Evolutionary conservation across 2,113 vertebrate genomes (phyloP).

Genomic region (Proteles cristata): DNA sequence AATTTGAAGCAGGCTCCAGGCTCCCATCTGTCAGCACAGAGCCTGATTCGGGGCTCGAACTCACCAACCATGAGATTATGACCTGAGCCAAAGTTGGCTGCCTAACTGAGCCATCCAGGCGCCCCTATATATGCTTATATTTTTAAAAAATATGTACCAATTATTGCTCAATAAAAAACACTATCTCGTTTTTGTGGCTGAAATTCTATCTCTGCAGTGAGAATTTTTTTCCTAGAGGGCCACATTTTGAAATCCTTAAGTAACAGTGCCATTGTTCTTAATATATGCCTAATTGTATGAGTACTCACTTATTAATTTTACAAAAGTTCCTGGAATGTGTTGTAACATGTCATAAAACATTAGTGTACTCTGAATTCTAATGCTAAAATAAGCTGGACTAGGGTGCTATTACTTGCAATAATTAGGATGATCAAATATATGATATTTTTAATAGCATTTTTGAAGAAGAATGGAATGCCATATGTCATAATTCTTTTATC

Average conservation of each 20-base stretch:
- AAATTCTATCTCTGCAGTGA: background rate
- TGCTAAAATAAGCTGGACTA: background rate
- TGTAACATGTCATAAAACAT: background rate
- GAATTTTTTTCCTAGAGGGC: background rate
- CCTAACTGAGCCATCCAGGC: no score
- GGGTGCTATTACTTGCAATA: background rate
- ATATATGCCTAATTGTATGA: background rate
- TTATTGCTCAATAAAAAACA: background rate
- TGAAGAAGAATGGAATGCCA: background rate
- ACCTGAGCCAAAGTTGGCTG: no score
- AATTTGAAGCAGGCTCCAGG: no score
- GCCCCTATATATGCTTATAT: background rate
- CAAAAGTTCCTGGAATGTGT: background rate
- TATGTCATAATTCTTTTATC: background rate
- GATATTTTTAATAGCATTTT: conserved; percentile 29
- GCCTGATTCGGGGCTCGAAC: no score
- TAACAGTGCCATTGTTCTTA: background rate
- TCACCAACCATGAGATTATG: no score
- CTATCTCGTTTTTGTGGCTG: background rate
- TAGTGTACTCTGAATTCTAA: background rate
- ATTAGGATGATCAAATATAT: background rate
- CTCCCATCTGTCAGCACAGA: no score
- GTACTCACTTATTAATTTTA: background rate
- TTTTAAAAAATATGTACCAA: background rate
- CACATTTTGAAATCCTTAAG: background rate